A percentile compares a stretch with the other conserved stretches of the same genome.
phyloP scores from a whole-genome alignment of 2,113 vertebrate species.

The Otis tarda region DNA sequence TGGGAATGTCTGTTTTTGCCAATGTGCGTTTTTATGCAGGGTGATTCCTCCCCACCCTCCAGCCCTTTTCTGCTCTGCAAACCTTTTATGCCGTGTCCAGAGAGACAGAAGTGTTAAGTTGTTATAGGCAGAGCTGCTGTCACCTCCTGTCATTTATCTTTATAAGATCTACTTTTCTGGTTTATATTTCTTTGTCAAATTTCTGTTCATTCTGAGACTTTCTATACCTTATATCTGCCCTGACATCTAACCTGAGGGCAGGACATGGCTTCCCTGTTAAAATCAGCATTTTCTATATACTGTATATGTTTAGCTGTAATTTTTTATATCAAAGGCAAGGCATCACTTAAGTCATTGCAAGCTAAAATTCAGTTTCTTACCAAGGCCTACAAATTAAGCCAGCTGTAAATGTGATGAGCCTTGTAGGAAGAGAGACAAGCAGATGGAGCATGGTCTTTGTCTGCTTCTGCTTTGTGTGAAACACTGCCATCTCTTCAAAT shows the following conservation, averaged over 20 bases:
- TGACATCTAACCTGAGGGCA: background rate
- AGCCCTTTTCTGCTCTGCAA: background rate
- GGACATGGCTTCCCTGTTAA: background rate
- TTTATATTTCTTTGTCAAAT: conserved; percentile 16
- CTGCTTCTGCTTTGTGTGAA: background rate
- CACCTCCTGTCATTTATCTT: background rate
- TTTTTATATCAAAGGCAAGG: background rate
- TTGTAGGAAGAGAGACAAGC: background rate
- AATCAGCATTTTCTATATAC: background rate
- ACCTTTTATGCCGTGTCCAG: background rate
- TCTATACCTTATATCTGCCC: background rate
- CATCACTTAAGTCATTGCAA: background rate
- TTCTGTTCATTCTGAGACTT: background rate
- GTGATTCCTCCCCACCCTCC: background rate
- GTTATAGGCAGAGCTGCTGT: background rate
- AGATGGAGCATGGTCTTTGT: background rate
- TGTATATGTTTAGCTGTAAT: background rate
- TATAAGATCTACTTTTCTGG: background rate
- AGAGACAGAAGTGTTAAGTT: background rate
- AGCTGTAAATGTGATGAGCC: background rate
- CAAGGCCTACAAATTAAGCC: background rate
- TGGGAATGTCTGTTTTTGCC: conserved; percentile 9
- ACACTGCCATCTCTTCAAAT: background rate
- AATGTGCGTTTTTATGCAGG: background rate
- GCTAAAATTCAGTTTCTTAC: background rate